These are phyloP conservation scores for Heliornis fulica DNA, from an alignment of 2,113 vertebrate genomes.

Conservation along the genomic window DNA sequence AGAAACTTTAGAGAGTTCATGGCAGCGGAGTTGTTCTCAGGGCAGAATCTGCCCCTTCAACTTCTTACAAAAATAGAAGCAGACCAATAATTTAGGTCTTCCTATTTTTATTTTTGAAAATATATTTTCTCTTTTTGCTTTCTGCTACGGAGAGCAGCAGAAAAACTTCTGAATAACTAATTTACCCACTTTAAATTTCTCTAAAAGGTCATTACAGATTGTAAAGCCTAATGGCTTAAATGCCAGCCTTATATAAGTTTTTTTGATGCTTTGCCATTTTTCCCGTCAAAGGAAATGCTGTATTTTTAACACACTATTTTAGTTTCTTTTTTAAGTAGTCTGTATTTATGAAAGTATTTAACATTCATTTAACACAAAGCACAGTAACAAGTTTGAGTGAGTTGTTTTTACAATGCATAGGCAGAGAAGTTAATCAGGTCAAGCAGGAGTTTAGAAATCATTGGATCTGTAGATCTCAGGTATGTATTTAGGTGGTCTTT, in stretches of 20 bases:
- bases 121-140: neutral
- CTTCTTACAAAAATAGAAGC: neutral
- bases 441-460: slow-evolving; percentile 22
- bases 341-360: slow-evolving; percentile 8
- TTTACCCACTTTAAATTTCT: slow-evolving; percentile 10
- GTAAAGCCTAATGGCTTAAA: slow-evolving; percentile 22
- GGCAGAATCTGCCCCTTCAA: neutral
- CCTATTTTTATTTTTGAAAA: neutral
- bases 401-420: slow-evolving; percentile 26
- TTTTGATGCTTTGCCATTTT: slow-evolving; percentile 36
- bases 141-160: neutral
- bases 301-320: neutral
- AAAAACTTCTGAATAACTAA: slow-evolving; percentile 26
- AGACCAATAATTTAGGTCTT: neutral
- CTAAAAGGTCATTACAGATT: slow-evolving; percentile 9
- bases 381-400: neutral
- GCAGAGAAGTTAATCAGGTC: neutral
- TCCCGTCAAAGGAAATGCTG: neutral
- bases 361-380: neutral
- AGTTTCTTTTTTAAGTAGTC: neutral
- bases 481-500: slow-evolving; percentile 30
- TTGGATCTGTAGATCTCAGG: slow-evolving; percentile 26
- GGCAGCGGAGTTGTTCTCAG: neutral
- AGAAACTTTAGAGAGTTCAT: neutral
- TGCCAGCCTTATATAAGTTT: neutral